Conservation (phyloP, 2,113 vertebrate species). For the Eleginops maclovinus region DNA sequence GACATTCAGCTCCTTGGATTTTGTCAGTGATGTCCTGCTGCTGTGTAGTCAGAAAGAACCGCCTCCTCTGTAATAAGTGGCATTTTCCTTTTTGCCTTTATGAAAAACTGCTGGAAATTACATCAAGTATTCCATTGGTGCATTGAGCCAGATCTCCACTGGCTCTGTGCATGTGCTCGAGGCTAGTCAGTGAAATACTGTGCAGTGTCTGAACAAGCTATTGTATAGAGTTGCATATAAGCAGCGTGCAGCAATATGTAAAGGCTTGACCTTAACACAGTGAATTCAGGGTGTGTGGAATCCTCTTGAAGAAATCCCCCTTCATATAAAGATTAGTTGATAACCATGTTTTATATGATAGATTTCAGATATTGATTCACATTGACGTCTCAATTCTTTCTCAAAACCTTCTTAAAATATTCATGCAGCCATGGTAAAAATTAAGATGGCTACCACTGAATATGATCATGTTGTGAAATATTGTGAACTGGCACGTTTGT, state of each 20-base stretch:
- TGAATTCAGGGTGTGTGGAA: neutral
- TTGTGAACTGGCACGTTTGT: neutral
- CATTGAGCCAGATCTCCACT: conserved; percentile 43
- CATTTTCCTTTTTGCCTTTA: conserved; percentile 45
- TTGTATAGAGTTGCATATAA: neutral
- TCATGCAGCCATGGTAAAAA: neutral
- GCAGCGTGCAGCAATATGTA: neutral
- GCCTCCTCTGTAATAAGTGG: conserved; percentile 47
- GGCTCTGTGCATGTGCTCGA: conserved; percentile 23
- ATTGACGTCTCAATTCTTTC: neutral
- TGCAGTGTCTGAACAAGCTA: conserved; percentile 22
- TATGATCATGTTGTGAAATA: neutral
- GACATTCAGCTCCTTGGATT: conserved; percentile 31
- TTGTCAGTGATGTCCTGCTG: conserved; percentile 41
- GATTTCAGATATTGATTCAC: neutral
- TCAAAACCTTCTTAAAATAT: neutral
- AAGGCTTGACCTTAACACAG: neutral
- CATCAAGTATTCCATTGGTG: conserved; percentile 65
- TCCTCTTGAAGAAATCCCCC: neutral
- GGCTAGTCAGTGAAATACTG: conserved; percentile 39
- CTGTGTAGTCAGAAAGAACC: conserved; percentile 26
- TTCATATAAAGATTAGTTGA: neutral
- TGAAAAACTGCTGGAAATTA: conserved; percentile 57
- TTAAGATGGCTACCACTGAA: neutral
- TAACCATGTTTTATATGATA: neutral